Evolutionary conservation across 2,113 vertebrate genomes (phyloP), one percentile per base, ranked within the genome.

Genomic region (Dinomys branickii): DNA sequence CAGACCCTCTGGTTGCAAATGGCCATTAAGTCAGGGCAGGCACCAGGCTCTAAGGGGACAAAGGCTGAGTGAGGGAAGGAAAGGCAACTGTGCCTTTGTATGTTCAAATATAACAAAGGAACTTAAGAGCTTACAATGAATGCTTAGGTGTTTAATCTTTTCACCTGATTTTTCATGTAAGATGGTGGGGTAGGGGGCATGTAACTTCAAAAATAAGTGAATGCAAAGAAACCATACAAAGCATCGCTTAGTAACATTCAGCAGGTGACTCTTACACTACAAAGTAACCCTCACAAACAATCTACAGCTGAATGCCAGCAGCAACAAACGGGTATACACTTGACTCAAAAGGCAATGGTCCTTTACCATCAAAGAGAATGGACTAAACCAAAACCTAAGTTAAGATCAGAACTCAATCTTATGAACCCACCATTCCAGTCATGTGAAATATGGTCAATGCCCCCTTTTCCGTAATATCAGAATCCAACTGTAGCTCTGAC

Each of bases 311-410:
- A 16, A 4, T 1, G 12, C 52, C 0, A 12, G 11, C 8, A 52
- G 17, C 35, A 10, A 50, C 0, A 16, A 58, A 38, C 4, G 10
- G 1, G 17, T 5, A 47, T 7, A 3, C 6, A 11, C 5, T 13
- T 3, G 13, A 16, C 5, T 38, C 26, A 50, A 9, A 24, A 41
- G 14, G 24, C 19, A 88, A 56, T 58, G 33, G 0, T 16, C 33
- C 44, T 71, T 69, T 1, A 10, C 14, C 20, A 61, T 10, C 58
- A 50, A 52, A 38, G 14, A 41, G 58, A 83, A 54, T 1, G 3
- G 59, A 75, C 0, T 5, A 1, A 94, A 19, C 26, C 63, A 33
- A 65, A 82, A 52, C 19, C 52, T 33, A 69, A 58, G 33, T 9
- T 7, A 52, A 61, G 35, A 35, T 50, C 28, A 50, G 41, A 91